phyloP scores from a whole-genome alignment of 2,888 invertebrate species.

The Slavum lentiscoides region DNA sequence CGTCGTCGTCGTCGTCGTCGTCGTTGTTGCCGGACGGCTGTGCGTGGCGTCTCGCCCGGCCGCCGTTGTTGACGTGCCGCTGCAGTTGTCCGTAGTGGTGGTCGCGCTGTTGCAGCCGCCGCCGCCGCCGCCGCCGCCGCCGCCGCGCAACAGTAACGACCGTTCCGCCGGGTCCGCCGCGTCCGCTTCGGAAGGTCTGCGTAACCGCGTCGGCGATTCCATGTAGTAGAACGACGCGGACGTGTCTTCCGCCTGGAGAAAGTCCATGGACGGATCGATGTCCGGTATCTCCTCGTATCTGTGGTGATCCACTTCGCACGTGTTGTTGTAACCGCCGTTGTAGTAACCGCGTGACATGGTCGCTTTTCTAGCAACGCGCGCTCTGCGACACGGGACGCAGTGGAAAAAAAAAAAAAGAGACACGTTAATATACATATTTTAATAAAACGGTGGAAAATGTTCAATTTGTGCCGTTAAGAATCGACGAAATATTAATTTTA shows the following conservation, averaged over 20 bases:
- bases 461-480: no score
- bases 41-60: background rate
- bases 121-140: background rate
- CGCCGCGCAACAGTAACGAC: constrained; percentile 28
- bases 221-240: constrained; percentile 38
- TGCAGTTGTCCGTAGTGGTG: constrained; percentile 12
- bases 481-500: no score
- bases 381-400: background rate
- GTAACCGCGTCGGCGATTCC: constrained; percentile 38
- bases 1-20: background rate
- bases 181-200: background rate
- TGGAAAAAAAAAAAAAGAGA: no score
- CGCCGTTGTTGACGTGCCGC: background rate
- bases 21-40: background rate
- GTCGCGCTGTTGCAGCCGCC: constrained; percentile 4
- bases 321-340: constrained; percentile 52
- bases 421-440: no score
- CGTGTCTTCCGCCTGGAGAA: constrained; percentile 20
- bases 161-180: constrained; percentile 27
- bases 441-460: no score
- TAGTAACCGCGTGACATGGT: constrained; percentile 61
- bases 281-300: constrained; percentile 46
- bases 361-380: background rate
- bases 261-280: constrained; percentile 51
- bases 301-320: constrained; percentile 46